These are phyloP conservation scores for Phaonia tiefii DNA, from an alignment of 2,888 invertebrate species.

Conservation along the genomic window DNA sequence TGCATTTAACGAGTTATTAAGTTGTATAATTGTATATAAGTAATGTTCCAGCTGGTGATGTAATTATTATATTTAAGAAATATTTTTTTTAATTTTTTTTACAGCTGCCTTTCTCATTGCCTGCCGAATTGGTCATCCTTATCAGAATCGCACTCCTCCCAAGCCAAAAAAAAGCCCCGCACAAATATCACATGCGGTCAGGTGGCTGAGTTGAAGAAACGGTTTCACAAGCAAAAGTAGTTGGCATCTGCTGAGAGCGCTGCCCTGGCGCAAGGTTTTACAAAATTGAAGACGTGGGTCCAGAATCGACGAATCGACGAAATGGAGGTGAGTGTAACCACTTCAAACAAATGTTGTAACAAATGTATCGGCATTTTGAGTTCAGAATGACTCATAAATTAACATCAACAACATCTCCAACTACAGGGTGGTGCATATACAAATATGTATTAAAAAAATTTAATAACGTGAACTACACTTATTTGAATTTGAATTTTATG, in stretches of 20 bases:
- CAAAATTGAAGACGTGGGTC: constrained; percentile 98
- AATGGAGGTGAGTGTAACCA: constrained; percentile 97
- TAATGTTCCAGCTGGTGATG: neutral
- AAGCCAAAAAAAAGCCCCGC: constrained; percentile 98
- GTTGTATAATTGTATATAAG: constrained; percentile 46
- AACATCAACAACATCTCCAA: too few relatives aligned
- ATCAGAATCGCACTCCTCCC: constrained; percentile 98
- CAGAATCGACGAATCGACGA: constrained; percentile 98
- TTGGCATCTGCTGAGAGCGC: constrained; percentile 98
- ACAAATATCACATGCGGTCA: constrained; percentile 98
- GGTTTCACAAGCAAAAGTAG: constrained; percentile 99
- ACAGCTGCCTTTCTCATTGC: constrained; percentile 93
- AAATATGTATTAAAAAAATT: too few relatives aligned
- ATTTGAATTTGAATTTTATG: too few relatives aligned
- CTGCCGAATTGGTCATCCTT: constrained; percentile 98
- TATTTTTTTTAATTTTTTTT: constrained; percentile 40
- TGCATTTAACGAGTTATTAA: constrained; percentile 33
- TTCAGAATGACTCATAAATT: too few relatives aligned
- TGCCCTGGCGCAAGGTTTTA: constrained; percentile 95
- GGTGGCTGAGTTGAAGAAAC: constrained; percentile 95
- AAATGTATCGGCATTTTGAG: too few relatives aligned
- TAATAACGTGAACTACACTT: too few relatives aligned
- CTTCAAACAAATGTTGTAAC: too few relatives aligned
- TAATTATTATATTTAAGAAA: neutral
- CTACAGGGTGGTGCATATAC: too few relatives aligned